These are phyloP conservation scores for Tachina fera DNA, from an alignment of 2,888 invertebrate species.

Conservation along the genomic window DNA sequence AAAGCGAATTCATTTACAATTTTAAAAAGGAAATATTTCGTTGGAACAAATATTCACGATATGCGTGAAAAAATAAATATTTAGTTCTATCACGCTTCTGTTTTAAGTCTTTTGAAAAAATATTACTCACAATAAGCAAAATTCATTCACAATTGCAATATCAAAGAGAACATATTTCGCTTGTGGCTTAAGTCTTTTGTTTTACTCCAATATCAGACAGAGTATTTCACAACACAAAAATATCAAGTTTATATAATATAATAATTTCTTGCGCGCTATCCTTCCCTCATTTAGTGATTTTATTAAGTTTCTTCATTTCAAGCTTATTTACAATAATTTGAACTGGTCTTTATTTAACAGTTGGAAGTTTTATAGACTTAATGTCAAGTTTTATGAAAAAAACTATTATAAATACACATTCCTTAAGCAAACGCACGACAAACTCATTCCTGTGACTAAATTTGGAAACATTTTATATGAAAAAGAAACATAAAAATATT, in stretches of 20 bases:
- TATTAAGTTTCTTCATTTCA: background rate
- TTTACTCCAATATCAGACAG: too few relatives aligned
- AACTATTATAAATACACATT: conserved; percentile 26
- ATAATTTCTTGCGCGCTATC: background rate
- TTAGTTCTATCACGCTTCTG: too few relatives aligned
- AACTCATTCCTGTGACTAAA: conserved; percentile 30
- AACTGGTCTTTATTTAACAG: conserved; percentile 47
- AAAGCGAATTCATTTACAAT: too few relatives aligned
- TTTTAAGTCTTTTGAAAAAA: too few relatives aligned
- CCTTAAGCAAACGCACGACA: background rate
- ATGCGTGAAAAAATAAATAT: too few relatives aligned
- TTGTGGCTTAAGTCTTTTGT: background rate
- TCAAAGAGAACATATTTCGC: too few relatives aligned
- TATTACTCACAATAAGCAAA: too few relatives aligned
- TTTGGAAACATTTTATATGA: conserved; percentile 21
- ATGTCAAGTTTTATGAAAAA: conserved; percentile 64
- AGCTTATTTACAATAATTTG: conserved; percentile 4
- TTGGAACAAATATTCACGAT: too few relatives aligned
- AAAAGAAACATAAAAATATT: conserved; percentile 2
- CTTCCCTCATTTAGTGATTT: background rate
- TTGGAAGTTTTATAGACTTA: conserved; percentile 41
- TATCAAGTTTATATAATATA: background rate
- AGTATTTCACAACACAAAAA: background rate
- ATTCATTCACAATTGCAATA: too few relatives aligned
- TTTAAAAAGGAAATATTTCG: too few relatives aligned